Conservation (phyloP, 2,113 vertebrate genomes). For the Nettapus auritus region DNA sequence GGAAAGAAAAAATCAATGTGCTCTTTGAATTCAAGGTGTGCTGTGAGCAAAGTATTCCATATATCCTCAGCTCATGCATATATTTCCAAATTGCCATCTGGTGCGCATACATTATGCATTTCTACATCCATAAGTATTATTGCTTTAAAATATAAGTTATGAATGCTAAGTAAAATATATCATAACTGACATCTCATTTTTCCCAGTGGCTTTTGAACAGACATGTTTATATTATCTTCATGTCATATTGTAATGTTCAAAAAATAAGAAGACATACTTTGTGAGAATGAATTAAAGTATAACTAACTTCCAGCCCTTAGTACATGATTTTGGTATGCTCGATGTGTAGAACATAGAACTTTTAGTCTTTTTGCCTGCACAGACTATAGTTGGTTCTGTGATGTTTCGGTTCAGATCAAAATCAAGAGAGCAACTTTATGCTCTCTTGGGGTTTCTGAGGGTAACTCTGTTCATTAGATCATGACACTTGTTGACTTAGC, state of each 20-base stretch:
- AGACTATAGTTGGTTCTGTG: not conserved
- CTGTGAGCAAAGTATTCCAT: not conserved
- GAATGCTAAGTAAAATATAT: not conserved
- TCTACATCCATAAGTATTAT: not conserved
- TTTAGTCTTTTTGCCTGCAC: not conserved
- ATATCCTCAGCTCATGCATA: not conserved
- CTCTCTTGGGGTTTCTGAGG: not conserved
- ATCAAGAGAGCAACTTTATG: not conserved
- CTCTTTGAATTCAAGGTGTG: constrained; percentile 8
- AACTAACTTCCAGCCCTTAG: not conserved
- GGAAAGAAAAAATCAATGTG: not conserved
- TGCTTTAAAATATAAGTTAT: constrained; percentile 7
- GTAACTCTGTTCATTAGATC: no score
- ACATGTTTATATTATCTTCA: not conserved
- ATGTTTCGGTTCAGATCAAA: not conserved
- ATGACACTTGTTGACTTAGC: not conserved
- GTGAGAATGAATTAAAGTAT: not conserved
- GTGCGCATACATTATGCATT: not conserved
- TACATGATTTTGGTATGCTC: not conserved
- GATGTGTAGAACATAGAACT: not conserved
- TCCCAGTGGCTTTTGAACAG: not conserved
- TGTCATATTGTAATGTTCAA: not conserved
- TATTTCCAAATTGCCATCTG: constrained; percentile 12
- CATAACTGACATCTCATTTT: not conserved
- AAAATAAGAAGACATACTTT: not conserved